Conservation (phyloP, 53 echinoderm and acorn worm species). For the Glandiceps talaboti region DNA sequence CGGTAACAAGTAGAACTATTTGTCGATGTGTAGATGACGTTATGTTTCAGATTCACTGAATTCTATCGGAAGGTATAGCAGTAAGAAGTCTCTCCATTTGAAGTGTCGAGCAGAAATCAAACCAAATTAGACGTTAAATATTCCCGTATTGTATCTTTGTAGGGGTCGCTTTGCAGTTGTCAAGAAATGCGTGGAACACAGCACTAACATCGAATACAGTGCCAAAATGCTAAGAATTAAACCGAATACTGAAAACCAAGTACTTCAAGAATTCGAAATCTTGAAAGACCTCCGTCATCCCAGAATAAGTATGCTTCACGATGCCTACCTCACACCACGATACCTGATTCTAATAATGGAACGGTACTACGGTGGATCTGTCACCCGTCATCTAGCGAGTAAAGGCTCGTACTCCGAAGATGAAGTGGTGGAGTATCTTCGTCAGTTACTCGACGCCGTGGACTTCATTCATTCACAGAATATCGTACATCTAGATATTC, state of each 20-base stretch:
- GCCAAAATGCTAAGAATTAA: slow-evolving; percentile 58
- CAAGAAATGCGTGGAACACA: slow-evolving; percentile 52
- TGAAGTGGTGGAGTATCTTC: slow-evolving; percentile 38
- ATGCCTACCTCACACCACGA: slow-evolving; percentile 64
- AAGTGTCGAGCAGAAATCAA: too few relatives aligned
- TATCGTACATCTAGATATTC: slow-evolving; percentile 61
- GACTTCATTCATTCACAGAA: slow-evolving; percentile 53
- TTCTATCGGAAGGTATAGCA: too few relatives aligned
- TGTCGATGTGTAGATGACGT: too few relatives aligned
- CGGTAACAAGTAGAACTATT: too few relatives aligned
- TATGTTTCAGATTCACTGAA: too few relatives aligned
- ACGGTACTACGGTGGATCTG: slow-evolving; percentile 71
- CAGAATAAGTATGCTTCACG: slow-evolving; percentile 65
- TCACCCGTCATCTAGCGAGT: slow-evolving; percentile 59
- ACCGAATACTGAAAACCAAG: slow-evolving; percentile 26
- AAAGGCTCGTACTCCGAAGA: slow-evolving; percentile 67
- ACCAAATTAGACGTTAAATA: too few relatives aligned
- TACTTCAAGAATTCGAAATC: slow-evolving; percentile 53
- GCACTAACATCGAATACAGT: slow-evolving; percentile 65
- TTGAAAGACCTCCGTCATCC: slow-evolving; percentile 65
- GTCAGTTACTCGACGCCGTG: slow-evolving; percentile 55
- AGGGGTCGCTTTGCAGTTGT: slow-evolving; percentile 82
- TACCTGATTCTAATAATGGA: slow-evolving; percentile 64
- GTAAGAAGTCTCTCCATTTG: too few relatives aligned
- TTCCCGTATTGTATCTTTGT: slow-evolving; percentile 2